Conservation (phyloP, 2,888 invertebrate species). For the Drosophila pullipes region DNA sequence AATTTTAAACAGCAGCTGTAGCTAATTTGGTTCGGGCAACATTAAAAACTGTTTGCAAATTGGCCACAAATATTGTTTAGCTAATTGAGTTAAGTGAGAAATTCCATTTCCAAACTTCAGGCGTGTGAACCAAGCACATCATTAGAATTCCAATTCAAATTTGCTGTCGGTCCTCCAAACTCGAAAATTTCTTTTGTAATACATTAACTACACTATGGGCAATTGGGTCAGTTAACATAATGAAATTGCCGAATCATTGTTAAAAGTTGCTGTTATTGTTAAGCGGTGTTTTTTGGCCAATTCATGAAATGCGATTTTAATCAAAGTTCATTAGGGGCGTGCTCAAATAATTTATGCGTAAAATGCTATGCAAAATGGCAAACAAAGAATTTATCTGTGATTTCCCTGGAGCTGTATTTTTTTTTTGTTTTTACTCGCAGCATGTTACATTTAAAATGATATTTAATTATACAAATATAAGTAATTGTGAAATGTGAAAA, state of each 20-base stretch:
- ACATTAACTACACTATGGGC: constrained; percentile 14
- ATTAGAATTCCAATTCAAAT: constrained; percentile 43
- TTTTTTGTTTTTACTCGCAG: constrained; percentile 19
- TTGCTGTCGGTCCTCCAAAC: constrained; percentile 13
- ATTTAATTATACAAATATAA: constrained; percentile 53
- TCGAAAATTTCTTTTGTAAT: constrained; percentile 15
- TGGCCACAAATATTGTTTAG: constrained; percentile 50
- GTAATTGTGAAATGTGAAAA: constrained; percentile 65
- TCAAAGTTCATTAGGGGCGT: constrained; percentile 67
- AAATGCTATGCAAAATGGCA: constrained; percentile 67
- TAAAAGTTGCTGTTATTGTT: constrained; percentile 25
- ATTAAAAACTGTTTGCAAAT: constrained; percentile 58
- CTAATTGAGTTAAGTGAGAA: constrained; percentile 44
- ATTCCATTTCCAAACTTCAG: constrained; percentile 21
- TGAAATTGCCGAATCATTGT: constrained; percentile 69
- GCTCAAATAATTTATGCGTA: constrained; percentile 66
- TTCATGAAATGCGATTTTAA: constrained; percentile 62
- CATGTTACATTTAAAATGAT: constrained; percentile 66
- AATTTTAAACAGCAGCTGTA: constrained; percentile 60
- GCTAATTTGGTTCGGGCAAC: constrained; percentile 66
- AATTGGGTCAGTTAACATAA: constrained; percentile 62
- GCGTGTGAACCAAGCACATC: constrained; percentile 57
- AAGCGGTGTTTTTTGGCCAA: constrained; percentile 9
- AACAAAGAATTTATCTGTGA: constrained; percentile 22
- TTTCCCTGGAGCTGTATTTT: constrained; percentile 24